These are phyloP conservation scores for Zingel zingel DNA, from an alignment of 2,113 vertebrate species.

Conservation along the genomic window DNA sequence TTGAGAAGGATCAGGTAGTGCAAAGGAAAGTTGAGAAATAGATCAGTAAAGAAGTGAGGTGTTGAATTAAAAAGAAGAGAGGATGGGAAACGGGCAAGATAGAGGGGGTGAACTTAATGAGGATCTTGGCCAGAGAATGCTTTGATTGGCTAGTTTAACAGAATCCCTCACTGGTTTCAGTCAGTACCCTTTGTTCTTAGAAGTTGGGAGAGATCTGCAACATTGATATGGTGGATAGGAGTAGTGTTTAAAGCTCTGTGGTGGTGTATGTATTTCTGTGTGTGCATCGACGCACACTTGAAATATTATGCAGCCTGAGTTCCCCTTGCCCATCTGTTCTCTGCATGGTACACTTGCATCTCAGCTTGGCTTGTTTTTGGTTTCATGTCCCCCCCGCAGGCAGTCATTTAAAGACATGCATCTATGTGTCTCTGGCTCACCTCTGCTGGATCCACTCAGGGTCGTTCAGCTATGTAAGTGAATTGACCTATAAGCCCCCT, in stretches of 20 bases:
- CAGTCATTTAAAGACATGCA: slow-evolving; percentile 72
- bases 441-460: slow-evolving; percentile 56
- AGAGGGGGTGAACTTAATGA: not conserved
- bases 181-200: not conserved
- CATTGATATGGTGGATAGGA: slow-evolving; percentile 27
- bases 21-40: slow-evolving; percentile 27
- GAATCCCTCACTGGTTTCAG: slow-evolving; percentile 13
- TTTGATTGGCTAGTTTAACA: slow-evolving; percentile 35
- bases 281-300: slow-evolving; percentile 25
- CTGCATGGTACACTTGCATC: slow-evolving; percentile 58
- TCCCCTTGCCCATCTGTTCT: slow-evolving; percentile 68
- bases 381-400: slow-evolving; percentile 66
- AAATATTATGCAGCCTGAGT: slow-evolving; percentile 48
- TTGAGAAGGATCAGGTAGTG: not conserved
- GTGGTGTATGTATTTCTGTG: slow-evolving; percentile 6
- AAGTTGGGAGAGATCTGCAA: slow-evolving; percentile 19
- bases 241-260: slow-evolving; percentile 7
- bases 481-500: slow-evolving; percentile 70
- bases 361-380: slow-evolving; percentile 68
- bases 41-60: slow-evolving; percentile 13
- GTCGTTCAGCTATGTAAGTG: slow-evolving; percentile 63
- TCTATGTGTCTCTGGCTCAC: slow-evolving; percentile 66
- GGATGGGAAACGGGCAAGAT: not conserved
- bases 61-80: slow-evolving; percentile 29
- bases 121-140: slow-evolving; percentile 4